These are phyloP conservation scores for Caenorhabditis parvicauda DNA, from an alignment of 2,888 invertebrate genomes.

Conservation along the genomic window DNA sequence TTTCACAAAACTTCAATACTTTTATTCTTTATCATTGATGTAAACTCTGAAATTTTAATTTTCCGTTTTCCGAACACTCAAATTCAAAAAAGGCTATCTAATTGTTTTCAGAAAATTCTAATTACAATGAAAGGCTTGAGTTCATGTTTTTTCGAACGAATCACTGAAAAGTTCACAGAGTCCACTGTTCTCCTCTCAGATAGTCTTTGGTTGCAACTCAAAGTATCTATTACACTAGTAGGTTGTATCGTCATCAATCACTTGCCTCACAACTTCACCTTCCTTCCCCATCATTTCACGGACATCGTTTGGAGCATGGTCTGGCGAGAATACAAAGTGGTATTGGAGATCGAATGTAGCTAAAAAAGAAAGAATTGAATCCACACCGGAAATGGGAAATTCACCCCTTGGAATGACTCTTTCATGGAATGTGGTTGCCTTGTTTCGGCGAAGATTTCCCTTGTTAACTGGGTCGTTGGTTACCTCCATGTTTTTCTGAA, in stretches of 20 bases:
- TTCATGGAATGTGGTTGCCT: conserved; percentile 28
- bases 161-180: no score
- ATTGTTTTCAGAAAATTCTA: no score
- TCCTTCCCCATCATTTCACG: conserved; percentile 22
- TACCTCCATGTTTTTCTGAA: no score
- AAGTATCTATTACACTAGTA: not conserved
- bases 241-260: not conserved
- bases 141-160: not conserved
- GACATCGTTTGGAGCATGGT: conserved; percentile 24
- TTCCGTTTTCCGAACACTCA: no score
- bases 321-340: conserved; percentile 26
- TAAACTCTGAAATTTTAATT: no score
- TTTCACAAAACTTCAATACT: no score
- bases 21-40: no score
- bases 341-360: conserved; percentile 32
- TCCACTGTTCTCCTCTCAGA: not conserved
- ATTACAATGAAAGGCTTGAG: no score
- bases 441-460: conserved; percentile 29
- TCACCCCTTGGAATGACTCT: conserved; percentile 25
- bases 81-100: no score
- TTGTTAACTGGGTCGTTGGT: conserved; percentile 19
- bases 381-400: not conserved
- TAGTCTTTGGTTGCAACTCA: not conserved
- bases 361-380: conserved; percentile 7
- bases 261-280: conserved; percentile 21